Base-by-base conservation (phyloP, 30 jellyfish, hydroid and myxozoan species). In the Aurelia aurita complex sp. Pacific region DNA sequence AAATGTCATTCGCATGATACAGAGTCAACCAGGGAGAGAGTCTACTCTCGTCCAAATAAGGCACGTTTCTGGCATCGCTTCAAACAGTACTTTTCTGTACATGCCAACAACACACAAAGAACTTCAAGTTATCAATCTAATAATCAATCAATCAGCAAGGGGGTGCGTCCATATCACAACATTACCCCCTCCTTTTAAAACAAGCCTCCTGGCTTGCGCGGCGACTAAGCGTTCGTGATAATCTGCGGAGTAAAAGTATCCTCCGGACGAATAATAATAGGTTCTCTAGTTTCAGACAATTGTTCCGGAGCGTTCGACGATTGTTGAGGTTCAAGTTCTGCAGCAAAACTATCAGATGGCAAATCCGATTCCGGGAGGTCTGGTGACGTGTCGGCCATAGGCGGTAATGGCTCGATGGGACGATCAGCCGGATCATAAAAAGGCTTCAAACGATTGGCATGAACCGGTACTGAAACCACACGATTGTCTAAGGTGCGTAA, bases 171-270 rank as follows among this genome's bases (percentile, higher is more conserved):
- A 23, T 23, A 23, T 73, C 71, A 0, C 62, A 73, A 74, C 85
- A 74, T 74, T 17, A 59, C 85, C 23, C 85, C 85, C 85, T 33
- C 85, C 85, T 46, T 74, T 1, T 54, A 17, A 35, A 14, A 7
- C 73, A 74, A 50, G 65, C 85, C 73, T 74, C 85, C 85, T 34
- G 66, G 81, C 13, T 64, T 64, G 46, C 15, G n/a, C n/a, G n/a
- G n/a, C n/a, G n/a, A n/a, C n/a, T n/a, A n/a, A n/a, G n/a, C n/a
- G n/a, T n/a, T n/a, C n/a, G n/a, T n/a, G n/a, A n/a, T n/a, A n/a
- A n/a, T n/a, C n/a, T n/a, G n/a, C n/a, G n/a, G n/a, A n/a, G n/a
- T n/a, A n/a, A n/a, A 38, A 17, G 23, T 40, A 38, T 71, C 81
- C 46, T 71, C 81, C 66, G 81, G 81, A 46, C 81, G 66, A 5